A percentile compares a stretch with the other conserved stretches of the same genome.
Evolutionary conservation across 2,113 vertebrate genomes (phyloP).

Genomic region (Paradoxurus hermaphroditus): DNA sequence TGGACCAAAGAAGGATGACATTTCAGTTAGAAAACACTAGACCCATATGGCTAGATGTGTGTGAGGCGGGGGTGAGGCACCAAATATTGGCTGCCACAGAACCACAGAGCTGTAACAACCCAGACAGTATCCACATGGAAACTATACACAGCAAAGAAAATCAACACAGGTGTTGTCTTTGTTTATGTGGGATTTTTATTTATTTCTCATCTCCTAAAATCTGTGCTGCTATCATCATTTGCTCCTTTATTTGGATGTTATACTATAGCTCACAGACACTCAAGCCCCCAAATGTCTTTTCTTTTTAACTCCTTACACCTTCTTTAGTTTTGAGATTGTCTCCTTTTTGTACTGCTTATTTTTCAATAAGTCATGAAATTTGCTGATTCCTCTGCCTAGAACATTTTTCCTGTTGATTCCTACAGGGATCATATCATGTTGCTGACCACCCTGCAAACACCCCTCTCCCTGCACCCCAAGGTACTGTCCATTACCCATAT

Average conservation of each 20-base stretch:
- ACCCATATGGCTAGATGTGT: rapidly evolving
- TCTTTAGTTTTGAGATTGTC: not conserved
- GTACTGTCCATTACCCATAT: not conserved
- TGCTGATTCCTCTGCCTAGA: rapidly evolving
- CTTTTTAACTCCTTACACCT: not conserved
- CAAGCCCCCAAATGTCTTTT: not conserved
- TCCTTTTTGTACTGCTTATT: not conserved
- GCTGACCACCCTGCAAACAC: not conserved
- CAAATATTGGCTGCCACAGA: not conserved
- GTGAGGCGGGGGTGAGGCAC: rapidly evolving
- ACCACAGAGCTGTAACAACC: not conserved
- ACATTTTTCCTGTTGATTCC: not conserved
- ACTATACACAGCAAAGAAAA: constrained; percentile 48
- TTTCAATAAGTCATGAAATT: not conserved
- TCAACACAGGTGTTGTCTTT: constrained; percentile 65
- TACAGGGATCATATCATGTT: not conserved
- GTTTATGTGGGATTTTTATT: constrained; percentile 54
- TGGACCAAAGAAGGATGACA: constrained; percentile 10
- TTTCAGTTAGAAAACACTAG: not conserved
- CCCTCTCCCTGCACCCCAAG: not conserved
- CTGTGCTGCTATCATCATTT: constrained; percentile 69
- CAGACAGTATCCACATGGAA: constrained; percentile 49
- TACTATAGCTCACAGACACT: not conserved
- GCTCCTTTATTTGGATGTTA: not conserved
- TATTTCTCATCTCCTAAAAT: constrained; percentile 71